Conservation (phyloP, 2,113 vertebrate genomes). For the Daubentonia madagascariensis region DNA sequence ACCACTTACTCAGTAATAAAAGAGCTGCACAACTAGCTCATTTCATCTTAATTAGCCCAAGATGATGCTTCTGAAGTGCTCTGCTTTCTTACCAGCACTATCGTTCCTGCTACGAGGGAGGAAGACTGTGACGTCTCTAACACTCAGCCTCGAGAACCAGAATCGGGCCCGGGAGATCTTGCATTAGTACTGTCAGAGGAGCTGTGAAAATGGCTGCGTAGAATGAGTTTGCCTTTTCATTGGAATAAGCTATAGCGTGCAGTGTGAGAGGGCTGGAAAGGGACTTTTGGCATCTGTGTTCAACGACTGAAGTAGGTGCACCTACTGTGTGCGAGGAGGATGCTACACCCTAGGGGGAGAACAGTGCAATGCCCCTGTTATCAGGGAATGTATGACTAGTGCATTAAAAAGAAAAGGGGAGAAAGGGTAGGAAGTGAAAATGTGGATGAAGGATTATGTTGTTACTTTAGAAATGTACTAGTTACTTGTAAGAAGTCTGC, state of each 20-base stretch:
- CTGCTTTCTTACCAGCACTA: constrained; percentile 16
- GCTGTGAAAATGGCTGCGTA: not conserved
- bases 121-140: not conserved
- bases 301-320: not conserved
- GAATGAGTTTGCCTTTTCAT: not conserved
- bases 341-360: not conserved
- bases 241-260: not conserved
- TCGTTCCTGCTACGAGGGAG: not conserved
- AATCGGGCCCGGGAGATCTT: not conserved
- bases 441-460: not conserved
- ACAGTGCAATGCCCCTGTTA: not conserved
- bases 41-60: constrained; percentile 70
- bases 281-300: not conserved
- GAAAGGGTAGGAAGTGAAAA: not conserved
- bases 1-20: constrained; percentile 33
- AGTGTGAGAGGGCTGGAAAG: not conserved
- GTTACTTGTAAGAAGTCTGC: not conserved
- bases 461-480: not conserved
- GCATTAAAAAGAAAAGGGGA: not conserved
- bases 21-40: constrained; percentile 41
- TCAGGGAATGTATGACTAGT: not conserved
- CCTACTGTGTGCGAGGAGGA: not conserved
- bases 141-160: not conserved
- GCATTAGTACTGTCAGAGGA: not conserved
- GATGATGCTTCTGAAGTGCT: constrained; percentile 46